A percentile compares a stretch with the other conserved stretches of the same genome.
Evolutionary conservation across 1,140 invertebrate species (phyloP).

Genomic region (Zaprionus taronus): DNA sequence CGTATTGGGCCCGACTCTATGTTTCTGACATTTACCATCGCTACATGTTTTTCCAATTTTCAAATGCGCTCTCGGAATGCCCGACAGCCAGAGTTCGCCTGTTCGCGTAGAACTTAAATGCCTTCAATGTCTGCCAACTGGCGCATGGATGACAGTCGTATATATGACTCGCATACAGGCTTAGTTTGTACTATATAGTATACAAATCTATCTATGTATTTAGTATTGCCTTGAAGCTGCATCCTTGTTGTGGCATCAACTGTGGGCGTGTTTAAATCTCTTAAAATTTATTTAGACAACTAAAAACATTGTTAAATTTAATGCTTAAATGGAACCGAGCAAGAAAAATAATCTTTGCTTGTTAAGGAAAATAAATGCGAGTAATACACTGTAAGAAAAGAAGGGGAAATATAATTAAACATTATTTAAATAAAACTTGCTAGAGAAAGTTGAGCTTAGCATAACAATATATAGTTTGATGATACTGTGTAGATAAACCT

Average conservation of each 20-base stretch:
- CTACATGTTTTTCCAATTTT: slow-evolving; percentile 76
- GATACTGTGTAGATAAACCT: too few species aligned
- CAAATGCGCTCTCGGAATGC: slow-evolving; percentile 30
- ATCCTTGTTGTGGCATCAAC: background rate
- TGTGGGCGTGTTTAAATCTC: background rate
- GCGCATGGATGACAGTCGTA: slow-evolving; percentile 5
- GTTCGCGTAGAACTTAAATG: slow-evolving; percentile 41
- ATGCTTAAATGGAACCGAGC: background rate
- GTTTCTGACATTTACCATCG: slow-evolving; percentile 53
- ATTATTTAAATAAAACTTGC: background rate
- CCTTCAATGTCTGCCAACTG: slow-evolving; percentile 31
- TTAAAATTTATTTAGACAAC: slow-evolving; percentile 1
- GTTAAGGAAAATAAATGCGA: background rate
- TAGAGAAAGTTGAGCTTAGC: too few species aligned
- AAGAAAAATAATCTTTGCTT: background rate
- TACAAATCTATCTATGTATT: background rate
- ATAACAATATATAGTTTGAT: too few species aligned
- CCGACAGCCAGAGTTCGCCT: background rate
- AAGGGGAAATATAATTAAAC: background rate
- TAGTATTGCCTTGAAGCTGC: slow-evolving; percentile 11
- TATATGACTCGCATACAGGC: background rate
- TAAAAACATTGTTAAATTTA: slow-evolving; percentile 2
- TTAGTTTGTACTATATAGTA: background rate
- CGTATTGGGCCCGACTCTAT: slow-evolving; percentile 15
- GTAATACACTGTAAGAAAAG: background rate